These are phyloP conservation scores for Symphodus melops DNA, from an alignment of 2,113 vertebrate genomes.

Conservation along the genomic window DNA sequence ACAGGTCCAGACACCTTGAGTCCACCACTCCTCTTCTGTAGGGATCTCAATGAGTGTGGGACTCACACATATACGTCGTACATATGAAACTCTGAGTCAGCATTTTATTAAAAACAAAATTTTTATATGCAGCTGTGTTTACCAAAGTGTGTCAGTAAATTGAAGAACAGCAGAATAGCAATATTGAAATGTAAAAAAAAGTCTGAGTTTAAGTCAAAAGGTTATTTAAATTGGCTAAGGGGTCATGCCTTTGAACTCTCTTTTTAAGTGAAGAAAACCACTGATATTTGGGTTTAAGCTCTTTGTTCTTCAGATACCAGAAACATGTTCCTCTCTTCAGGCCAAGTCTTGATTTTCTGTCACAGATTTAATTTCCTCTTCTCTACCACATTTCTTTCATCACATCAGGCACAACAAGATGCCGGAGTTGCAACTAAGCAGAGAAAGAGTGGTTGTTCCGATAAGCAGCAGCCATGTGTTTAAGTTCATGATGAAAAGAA, in stretches of 20 bases:
- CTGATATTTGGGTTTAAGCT: slow-evolving; percentile 13
- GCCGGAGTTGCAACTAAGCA: slow-evolving; percentile 45
- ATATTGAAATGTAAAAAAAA: neutral
- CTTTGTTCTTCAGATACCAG: slow-evolving; percentile 16
- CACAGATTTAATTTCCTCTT: slow-evolving; percentile 56
- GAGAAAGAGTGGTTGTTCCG: slow-evolving; percentile 42
- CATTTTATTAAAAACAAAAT: no score
- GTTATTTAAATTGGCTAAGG: neutral
- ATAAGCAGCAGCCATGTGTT: slow-evolving; percentile 55
- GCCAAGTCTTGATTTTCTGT: slow-evolving; percentile 44
- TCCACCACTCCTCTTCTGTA: no score
- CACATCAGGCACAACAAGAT: slow-evolving; percentile 35
- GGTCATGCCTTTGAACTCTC: slow-evolving; percentile 3
- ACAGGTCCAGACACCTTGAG: no score
- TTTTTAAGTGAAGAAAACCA: neutral
- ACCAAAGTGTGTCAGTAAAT: neutral
- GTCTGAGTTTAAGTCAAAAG: neutral
- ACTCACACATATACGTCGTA: neutral
- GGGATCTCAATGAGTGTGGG: neutral
- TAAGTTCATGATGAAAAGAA: slow-evolving; percentile 66
- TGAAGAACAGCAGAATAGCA: neutral
- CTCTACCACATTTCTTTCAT: slow-evolving; percentile 49
- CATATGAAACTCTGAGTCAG: neutral
- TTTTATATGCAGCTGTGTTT: neutral
- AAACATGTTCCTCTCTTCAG: slow-evolving; percentile 25